Evolutionary conservation across 2,797 vertebrate species (phyloP).

Genomic region (Crypturellus tataupa): DNA sequence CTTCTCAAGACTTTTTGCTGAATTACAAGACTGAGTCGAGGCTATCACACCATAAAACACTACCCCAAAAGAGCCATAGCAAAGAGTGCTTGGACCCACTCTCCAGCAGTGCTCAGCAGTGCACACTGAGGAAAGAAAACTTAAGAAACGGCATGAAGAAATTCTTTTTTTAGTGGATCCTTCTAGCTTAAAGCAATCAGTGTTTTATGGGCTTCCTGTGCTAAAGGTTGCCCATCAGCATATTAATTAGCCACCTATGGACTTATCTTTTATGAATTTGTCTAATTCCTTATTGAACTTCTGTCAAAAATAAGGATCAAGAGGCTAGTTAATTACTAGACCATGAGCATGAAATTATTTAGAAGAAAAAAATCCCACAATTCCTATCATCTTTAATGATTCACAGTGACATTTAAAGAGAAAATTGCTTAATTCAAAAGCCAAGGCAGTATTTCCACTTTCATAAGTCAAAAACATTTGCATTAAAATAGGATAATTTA

Average conservation of each 20-base stretch:
- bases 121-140: neutral
- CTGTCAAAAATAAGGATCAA: constrained; percentile 29
- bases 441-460: neutral
- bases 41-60: neutral
- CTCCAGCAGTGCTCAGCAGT: neutral
- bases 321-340: constrained; percentile 13
- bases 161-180: accelerated
- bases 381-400: neutral
- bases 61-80: accelerated
- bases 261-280: constrained; percentile 9
- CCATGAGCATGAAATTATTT: neutral
- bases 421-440: constrained; percentile 25
- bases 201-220: neutral
- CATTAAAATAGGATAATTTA: constrained; percentile 2
- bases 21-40: neutral
- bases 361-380: constrained; percentile 31
- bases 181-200: neutral
- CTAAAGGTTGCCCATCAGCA: neutral
- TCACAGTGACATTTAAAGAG: constrained; percentile 24
- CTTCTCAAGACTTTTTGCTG: accelerated
- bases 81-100: neutral
- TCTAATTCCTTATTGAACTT: constrained; percentile 1
- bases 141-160: neutral
- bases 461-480: constrained; percentile 48
- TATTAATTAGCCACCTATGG: constrained; percentile 28